Percentiles rank a stretch among this genome's conserved stretches.
Conservation (phyloP, 2,797 vertebrate species). For the Denticeps clupeoides region DNA sequence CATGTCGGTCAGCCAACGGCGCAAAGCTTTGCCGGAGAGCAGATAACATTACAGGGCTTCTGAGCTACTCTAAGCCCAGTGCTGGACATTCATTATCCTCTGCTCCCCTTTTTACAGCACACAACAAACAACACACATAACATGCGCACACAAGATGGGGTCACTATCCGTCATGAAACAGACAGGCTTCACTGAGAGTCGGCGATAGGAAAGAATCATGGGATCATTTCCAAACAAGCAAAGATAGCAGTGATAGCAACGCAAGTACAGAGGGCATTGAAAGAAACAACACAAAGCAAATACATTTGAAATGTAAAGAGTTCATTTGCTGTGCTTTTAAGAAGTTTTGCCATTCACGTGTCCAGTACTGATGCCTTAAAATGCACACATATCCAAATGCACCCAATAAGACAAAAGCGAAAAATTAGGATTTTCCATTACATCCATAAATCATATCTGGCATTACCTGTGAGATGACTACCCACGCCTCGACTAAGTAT, state of each 20-base stretch:
- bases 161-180: not conserved
- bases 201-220: not conserved
- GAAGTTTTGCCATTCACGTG: too few relatives aligned
- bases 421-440: conserved; percentile 2
- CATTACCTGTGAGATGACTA: conserved; percentile 12
- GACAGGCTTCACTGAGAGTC: not conserved
- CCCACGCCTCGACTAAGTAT: conserved; percentile 6
- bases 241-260: too few relatives aligned
- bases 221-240: not conserved
- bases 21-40: conserved; percentile 32
- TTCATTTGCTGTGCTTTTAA: too few relatives aligned
- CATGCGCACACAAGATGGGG: not conserved
- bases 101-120: not conserved
- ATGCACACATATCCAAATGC: too few relatives aligned
- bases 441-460: conserved; percentile 5
- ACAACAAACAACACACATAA: not conserved
- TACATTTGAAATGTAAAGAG: too few relatives aligned
- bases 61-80: conserved; percentile 31
- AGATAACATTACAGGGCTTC: conserved; percentile 36
- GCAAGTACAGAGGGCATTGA: too few relatives aligned
- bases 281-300: too few relatives aligned
- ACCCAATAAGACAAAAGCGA: conserved; percentile 1
- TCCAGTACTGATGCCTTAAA: too few relatives aligned
- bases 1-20: conserved; percentile 9
- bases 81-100: conserved; percentile 17